Conservation (phyloP, 1,140 invertebrate genomes). For the Drosophila miranda region DNA sequence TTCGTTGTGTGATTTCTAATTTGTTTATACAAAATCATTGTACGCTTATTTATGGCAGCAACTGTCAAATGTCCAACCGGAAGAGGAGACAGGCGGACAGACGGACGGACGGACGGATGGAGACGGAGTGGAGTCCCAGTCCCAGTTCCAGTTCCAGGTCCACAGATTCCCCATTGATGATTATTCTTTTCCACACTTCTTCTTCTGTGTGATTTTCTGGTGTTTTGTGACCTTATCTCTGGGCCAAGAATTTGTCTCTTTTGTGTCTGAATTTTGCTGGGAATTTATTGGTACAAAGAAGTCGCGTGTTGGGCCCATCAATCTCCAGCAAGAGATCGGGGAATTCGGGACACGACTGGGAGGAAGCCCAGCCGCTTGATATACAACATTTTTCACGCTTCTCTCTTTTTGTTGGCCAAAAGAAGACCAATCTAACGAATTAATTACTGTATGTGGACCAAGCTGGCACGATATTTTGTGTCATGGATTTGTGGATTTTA, state of each 20-base stretch:
- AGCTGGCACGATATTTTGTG: too few species aligned
- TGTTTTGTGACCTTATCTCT: conserved; percentile 51
- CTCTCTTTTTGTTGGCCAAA: conserved; percentile 13
- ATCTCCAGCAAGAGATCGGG: conserved; percentile 58
- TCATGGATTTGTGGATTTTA: too few species aligned
- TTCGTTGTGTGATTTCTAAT: conserved; percentile 76
- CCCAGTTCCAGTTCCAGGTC: conserved; percentile 5
- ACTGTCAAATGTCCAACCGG: conserved; percentile 58
- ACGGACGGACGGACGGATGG: too few species aligned
- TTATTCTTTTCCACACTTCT: conserved; percentile 45
- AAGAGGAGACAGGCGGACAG: conserved; percentile 30
- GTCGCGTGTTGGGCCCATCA: conserved; percentile 72
- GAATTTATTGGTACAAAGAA: conserved; percentile 81
- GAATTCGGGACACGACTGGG: conserved; percentile 15
- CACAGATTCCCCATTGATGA: conserved; percentile 28
- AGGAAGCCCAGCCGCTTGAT: conserved; percentile 13
- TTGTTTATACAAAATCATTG: conserved; percentile 79
- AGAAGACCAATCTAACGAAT: conserved; percentile 12
- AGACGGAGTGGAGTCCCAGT: too few species aligned
- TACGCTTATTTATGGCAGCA: conserved; percentile 71
- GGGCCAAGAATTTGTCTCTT: conserved; percentile 39
- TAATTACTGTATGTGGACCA: conserved; percentile 16
- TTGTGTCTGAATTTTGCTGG: conserved; percentile 62
- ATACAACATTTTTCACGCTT: conserved; percentile 67
- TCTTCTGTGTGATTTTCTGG: conserved; percentile 6